Evolutionary conservation across 2,888 invertebrate genomes (phyloP), one percentile per base, ranked within the genome.

Genomic region (Sinelater perroti): DNA sequence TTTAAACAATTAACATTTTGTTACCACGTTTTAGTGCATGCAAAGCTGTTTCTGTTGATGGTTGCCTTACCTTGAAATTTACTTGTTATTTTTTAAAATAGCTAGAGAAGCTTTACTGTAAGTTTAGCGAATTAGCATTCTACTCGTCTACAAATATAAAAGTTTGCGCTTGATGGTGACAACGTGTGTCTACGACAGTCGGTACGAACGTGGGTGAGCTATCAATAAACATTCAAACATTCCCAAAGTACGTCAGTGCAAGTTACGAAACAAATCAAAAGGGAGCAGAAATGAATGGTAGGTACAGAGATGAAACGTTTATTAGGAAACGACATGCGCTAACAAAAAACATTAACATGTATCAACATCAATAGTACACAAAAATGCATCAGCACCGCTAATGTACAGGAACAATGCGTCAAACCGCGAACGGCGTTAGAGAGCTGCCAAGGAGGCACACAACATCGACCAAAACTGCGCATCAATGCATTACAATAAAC

Each of bases 251-350:
- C 10, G n/a, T 4, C 7, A 20, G 38, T 38, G 38, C 38, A 38
- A 38, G 11, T 38, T 20, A 20, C 16, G 28, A 3, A 28, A 2
- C 8, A 28, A 28, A 28, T 28, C 2, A 33, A 33, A 2, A 14
- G 16, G 10, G 33, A 10, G 18, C 18, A 42, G 1, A 42, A 31
- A 30, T 3, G 11, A 30, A 33, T 42, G 30, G 3, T 38, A 38
- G n/a, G 16, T 26, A 42, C 11, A 42, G 40, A 21, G 42, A 3
- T 51, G 8, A 51, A 50, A 26, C 14, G 7, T 42, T 55, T 40
- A 55, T 55, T 55, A 55, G 33, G 21, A 26, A 56, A 21, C 14
- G 50, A 54, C 58, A 58, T 58, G 58, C 58, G 21, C 47, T 54
- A 44, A 35, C 44, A 58, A 51, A 38, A 56, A 57, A 58, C 53